Evolutionary conservation across 2,113 vertebrate species (phyloP).

Genomic region (Oxyruncus cristatus): DNA sequence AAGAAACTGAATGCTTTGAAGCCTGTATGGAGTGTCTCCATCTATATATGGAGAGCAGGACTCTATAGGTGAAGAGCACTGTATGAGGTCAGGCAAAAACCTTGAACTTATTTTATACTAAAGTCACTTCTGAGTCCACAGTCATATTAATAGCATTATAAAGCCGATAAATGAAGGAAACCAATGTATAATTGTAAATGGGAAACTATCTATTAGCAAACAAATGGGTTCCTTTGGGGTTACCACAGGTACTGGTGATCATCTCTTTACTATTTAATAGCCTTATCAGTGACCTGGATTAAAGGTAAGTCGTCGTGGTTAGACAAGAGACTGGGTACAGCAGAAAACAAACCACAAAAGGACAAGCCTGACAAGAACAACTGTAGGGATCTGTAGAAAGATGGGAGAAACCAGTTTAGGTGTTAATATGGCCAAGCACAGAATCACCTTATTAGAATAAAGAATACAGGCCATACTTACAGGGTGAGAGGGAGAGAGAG

Average conservation of each 20-base stretch:
- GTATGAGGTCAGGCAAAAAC: neutral
- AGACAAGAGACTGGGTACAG: neutral
- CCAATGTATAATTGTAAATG: neutral
- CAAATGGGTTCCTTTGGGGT: neutral
- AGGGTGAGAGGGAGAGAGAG: conserved; percentile 64
- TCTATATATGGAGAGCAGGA: neutral
- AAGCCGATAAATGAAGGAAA: neutral
- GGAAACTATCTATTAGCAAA: neutral
- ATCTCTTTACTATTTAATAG: neutral
- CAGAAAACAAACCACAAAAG: neutral
- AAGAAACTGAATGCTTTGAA: neutral
- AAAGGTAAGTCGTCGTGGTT: neutral
- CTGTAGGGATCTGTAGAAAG: neutral
- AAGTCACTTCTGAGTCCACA: neutral
- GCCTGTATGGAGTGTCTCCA: neutral
- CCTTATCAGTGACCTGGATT: neutral
- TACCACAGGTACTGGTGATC: neutral
- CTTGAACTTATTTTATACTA: neutral
- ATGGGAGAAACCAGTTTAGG: neutral
- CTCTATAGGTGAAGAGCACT: neutral
- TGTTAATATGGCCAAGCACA: neutral
- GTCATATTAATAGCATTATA: neutral
- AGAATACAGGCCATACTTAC: conserved; percentile 38
- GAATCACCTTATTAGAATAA: neutral
- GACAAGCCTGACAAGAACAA: neutral